These are phyloP conservation scores for Bubo scandiacus DNA, from an alignment of 2,113 vertebrate species.

Conservation along the genomic window DNA sequence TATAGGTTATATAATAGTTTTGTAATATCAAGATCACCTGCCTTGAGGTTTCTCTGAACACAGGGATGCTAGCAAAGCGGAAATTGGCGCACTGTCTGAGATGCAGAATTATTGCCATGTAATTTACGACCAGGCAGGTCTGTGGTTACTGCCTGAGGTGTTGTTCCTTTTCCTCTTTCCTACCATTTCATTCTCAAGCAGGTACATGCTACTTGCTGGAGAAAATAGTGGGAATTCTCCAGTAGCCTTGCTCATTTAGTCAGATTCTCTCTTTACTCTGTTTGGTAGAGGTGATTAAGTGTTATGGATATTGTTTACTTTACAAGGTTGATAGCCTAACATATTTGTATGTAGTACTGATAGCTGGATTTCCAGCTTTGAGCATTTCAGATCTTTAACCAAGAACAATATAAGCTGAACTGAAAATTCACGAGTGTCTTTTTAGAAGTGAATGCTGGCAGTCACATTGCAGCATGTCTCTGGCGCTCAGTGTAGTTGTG, in stretches of 20 bases:
- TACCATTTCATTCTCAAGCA: background rate
- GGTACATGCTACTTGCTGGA: background rate
- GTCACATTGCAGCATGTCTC: background rate
- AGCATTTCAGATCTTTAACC: background rate
- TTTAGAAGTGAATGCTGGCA: background rate
- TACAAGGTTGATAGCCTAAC: background rate
- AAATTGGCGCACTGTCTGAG: background rate
- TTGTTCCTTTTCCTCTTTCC: background rate
- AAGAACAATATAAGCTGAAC: background rate
- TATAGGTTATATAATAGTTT: background rate
- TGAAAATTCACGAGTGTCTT: background rate
- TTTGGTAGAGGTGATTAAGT: background rate
- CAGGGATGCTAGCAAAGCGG: background rate
- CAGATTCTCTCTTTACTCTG: background rate
- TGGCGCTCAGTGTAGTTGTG: background rate
- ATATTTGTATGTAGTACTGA: background rate
- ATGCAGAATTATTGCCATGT: background rate
- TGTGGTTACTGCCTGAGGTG: background rate
- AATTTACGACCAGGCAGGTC: background rate
- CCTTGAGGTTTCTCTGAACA: background rate
- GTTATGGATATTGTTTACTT: background rate
- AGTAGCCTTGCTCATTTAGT: background rate
- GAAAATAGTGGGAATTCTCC: background rate
- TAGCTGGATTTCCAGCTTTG: background rate
- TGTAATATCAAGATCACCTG: background rate